Evolutionary conservation across 2,797 vertebrate species (phyloP), one percentile per base, ranked within the genome.

Genomic region (Clarias laeviceps): DNA sequence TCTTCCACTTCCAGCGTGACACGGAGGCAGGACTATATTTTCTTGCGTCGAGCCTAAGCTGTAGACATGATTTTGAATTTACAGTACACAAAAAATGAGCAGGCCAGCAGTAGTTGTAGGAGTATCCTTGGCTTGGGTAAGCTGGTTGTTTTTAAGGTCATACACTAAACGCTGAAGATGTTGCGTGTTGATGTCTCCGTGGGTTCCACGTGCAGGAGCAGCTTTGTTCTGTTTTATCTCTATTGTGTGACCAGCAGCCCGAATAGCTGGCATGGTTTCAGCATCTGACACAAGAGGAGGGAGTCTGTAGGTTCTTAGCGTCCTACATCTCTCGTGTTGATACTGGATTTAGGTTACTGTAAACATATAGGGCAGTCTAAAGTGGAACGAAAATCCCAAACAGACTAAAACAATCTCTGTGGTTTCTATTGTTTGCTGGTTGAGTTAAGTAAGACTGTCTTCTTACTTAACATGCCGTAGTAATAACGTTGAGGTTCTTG

Each of bases 241-340:
- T 40, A 20, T 70, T 57, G n/a, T 27, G 11, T 61, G 34, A 70
- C 50, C 27, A 61, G 78, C 57, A 57, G 70, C 77, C 79, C 61
- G 34, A 65, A 79, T 34, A 70, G 65, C 81, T 70, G 82, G 66
- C 82, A 62, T 15, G 32, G 45, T 34, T 85, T 82, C 45, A 45
- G 57, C 62, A n/a, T 76, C 50, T 56, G 84, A 82, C 72, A 59
- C 57, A 80, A 84, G 76, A 61, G 82, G 73, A 65, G 68, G 37
- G n/a, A 84, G 61, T 70, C 27, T 24, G 50, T 84, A 17, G 32
- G 18, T 37, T 57, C 40, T 65, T 50, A 80, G 40, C 3, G 18
- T 81, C 77, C 80, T 56, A 82, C 82, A 90, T 85, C 50, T 68
- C 76, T 70, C 81, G 61, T 88, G 69, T 86, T 83, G 79, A 86